phyloP scores from a whole-genome alignment of 2,113 vertebrate species.

The Chelonoidis abingdonii region DNA sequence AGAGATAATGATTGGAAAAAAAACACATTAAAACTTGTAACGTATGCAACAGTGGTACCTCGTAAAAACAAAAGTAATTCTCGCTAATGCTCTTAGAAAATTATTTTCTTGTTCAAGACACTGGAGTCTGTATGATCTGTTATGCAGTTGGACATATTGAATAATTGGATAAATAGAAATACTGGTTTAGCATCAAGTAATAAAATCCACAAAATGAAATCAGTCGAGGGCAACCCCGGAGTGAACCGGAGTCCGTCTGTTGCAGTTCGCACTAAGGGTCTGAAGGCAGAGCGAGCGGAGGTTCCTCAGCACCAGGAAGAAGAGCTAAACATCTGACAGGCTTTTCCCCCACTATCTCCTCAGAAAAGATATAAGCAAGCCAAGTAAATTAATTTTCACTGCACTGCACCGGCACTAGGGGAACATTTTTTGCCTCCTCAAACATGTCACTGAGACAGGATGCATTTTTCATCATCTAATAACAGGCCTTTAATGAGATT shows the following conservation, averaged over 20 bases:
- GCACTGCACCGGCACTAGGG: not conserved
- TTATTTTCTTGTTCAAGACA: not conserved
- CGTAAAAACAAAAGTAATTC: slow-evolving; percentile 6
- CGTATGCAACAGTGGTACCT: not conserved
- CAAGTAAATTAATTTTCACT: not conserved
- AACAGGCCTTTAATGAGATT: not conserved
- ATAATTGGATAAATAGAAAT: slow-evolving; percentile 65
- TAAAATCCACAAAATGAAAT: not conserved
- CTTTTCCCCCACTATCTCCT: rapidly evolving
- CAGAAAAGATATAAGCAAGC: not conserved
- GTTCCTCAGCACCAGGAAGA: not conserved
- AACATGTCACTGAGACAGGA: not conserved
- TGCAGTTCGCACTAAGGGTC: rapidly evolving
- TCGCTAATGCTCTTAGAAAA: not conserved
- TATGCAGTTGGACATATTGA: not conserved
- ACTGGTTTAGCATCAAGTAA: not conserved
- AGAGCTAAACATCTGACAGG: not conserved
- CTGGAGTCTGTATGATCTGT: not conserved
- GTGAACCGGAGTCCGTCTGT: not conserved
- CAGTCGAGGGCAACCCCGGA: not conserved
- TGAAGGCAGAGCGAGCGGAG: rapidly evolving
- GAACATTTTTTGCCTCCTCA: not conserved
- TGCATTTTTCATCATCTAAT: not conserved
- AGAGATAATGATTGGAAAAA: not conserved
- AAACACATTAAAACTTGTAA: not conserved